Evolutionary conservation across 1,140 invertebrate genomes (phyloP).

Genomic region (Cherax quadricarinatus): DNA sequence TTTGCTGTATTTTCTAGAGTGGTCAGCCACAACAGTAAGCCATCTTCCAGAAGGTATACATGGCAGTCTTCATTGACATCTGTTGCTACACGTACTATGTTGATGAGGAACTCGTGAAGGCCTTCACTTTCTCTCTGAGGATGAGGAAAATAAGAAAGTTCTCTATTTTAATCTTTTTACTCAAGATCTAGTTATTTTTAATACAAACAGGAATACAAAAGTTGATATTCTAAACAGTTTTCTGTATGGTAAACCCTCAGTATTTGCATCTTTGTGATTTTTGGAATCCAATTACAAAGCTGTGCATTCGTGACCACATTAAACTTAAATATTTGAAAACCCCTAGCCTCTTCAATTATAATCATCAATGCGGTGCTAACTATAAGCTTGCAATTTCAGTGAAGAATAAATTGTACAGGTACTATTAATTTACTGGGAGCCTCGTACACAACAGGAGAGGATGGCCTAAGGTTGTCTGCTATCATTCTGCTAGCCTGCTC

Average conservation of each 20-base stretch:
- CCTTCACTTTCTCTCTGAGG: slow-evolving; percentile 78
- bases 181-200: background rate
- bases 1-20: slow-evolving; percentile 86
- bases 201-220: background rate
- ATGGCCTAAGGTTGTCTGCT: no score
- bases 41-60: slow-evolving; percentile 94
- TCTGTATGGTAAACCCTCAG: background rate
- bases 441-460: no score
- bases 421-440: no score
- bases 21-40: slow-evolving; percentile 91
- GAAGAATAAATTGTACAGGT: no score
- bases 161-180: slow-evolving; percentile 29
- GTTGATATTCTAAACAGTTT: background rate
- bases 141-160: slow-evolving; percentile 77
- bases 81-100: slow-evolving; percentile 86
- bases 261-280: no score
- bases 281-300: no score
- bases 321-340: no score
- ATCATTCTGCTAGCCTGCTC: no score
- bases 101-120: slow-evolving; percentile 84
- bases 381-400: no score
- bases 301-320: no score
- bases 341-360: no score
- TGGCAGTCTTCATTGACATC: slow-evolving; percentile 87
- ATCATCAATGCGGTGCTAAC: no score